Evolutionary conservation across 2,113 vertebrate species (phyloP).

Genomic region (Riparia riparia): DNA sequence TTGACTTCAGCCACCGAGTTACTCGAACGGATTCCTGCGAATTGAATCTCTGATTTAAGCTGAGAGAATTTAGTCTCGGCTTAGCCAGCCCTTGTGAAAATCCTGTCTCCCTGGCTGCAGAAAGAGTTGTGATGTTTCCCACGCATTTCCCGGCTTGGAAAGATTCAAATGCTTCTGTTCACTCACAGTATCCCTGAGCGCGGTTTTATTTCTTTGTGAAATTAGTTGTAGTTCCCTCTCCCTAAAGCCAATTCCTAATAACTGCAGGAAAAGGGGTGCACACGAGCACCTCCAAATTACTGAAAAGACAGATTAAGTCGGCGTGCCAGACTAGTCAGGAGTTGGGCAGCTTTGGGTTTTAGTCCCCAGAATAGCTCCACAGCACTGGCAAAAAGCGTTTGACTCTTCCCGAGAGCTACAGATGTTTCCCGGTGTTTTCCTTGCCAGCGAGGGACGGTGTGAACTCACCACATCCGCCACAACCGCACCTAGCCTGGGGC

Average conservation of each 20-base stretch:
- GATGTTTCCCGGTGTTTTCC: not conserved
- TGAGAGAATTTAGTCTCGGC: not conserved
- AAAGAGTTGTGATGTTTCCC: not conserved
- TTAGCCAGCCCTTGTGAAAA: not conserved
- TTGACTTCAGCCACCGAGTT: not conserved
- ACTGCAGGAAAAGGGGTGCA: not conserved
- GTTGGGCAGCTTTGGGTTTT: not conserved
- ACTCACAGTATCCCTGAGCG: not conserved
- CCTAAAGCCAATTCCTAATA: not conserved
- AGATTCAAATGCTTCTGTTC: not conserved
- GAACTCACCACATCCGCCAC: not conserved
- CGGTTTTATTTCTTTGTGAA: not conserved
- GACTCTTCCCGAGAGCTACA: not conserved
- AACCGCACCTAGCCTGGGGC: not conserved
- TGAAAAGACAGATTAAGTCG: not conserved
- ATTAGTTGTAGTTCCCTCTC: not conserved
- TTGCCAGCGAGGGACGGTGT: not conserved
- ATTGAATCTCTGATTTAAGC: not conserved
- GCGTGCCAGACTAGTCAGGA: not conserved
- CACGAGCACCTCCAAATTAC: not conserved
- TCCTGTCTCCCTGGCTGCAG: not conserved
- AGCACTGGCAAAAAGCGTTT: not conserved
- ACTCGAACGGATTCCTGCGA: not conserved
- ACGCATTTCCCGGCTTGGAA: not conserved
- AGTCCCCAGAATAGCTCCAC: not conserved